These are phyloP conservation scores for Rhabdomys pumilio DNA, from an alignment of 2,797 vertebrate genomes.

Conservation along the genomic window DNA sequence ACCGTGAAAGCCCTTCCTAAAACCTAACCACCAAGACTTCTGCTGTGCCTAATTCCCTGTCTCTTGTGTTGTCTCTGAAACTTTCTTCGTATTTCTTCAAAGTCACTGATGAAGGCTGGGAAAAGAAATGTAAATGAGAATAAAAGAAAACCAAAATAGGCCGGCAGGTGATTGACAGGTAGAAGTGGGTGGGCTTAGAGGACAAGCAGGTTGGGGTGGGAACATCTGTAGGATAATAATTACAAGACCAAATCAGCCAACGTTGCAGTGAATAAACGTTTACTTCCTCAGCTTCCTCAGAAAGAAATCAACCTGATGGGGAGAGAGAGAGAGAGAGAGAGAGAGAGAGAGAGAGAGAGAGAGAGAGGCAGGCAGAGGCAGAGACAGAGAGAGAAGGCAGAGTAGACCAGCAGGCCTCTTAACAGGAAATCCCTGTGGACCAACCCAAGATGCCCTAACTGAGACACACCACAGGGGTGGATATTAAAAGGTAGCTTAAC, in stretches of 20 bases:
- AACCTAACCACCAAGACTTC: background rate
- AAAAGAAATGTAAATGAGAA: background rate
- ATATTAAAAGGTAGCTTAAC: background rate
- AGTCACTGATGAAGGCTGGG: background rate
- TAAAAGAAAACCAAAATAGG: constrained; percentile 13
- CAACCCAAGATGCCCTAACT: background rate
- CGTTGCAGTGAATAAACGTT: background rate
- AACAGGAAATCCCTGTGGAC: background rate
- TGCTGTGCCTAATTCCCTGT: background rate
- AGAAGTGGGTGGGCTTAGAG: background rate
- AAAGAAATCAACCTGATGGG: constrained; percentile 51
- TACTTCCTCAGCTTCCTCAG: background rate
- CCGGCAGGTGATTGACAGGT: background rate
- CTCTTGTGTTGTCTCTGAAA: background rate
- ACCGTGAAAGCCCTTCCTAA: background rate
- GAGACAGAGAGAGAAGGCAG: background rate
- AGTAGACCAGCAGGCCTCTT: background rate
- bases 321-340: background rate
- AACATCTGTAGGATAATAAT: background rate
- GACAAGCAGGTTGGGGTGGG: background rate
- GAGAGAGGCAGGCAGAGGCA: background rate
- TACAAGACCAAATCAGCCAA: background rate
- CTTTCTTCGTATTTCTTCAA: background rate
- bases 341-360: background rate
- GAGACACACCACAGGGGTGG: background rate